A percentile compares a stretch with the other conserved stretches of the same genome.
Evolutionary conservation across 2,113 vertebrate genomes (phyloP).

Genomic region (Protobothrops flavoviridis): DNA sequence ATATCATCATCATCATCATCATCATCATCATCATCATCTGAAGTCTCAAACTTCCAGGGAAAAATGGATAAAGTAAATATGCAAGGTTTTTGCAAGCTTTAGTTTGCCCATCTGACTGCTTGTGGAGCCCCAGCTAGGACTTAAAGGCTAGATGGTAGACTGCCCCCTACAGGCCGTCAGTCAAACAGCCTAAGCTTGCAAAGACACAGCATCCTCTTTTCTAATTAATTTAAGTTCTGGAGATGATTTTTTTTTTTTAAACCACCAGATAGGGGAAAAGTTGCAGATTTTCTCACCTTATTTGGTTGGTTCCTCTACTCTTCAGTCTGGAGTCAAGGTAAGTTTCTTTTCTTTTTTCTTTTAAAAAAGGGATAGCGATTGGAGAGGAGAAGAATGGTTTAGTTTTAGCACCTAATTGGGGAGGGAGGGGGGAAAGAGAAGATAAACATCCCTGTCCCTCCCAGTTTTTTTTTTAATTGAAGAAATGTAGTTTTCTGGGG

Average conservation of each 20-base stretch:
- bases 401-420: not conserved
- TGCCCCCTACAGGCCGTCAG: not conserved
- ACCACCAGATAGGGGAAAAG: not conserved
- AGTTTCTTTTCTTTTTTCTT: not conserved
- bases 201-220: not conserved
- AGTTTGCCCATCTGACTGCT: not conserved
- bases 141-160: not conserved
- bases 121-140: not conserved
- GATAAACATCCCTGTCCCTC: not conserved
- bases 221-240: too few relatives aligned
- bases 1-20: not conserved
- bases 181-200: not conserved
- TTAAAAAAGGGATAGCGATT: not conserved
- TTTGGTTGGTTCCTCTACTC: not conserved
- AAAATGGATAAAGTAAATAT: not conserved
- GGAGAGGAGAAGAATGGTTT: not conserved
- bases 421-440: not conserved
- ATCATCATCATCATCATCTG: not conserved
- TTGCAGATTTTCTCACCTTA: not conserved
- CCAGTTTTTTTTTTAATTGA: not conserved
- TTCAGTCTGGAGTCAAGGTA: not conserved
- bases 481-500: not conserved
- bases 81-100: not conserved
- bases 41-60: not conserved
- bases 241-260: not conserved